These are phyloP conservation scores for Catharus minimus DNA, from an alignment of 2,113 vertebrate genomes.

Conservation along the genomic window DNA sequence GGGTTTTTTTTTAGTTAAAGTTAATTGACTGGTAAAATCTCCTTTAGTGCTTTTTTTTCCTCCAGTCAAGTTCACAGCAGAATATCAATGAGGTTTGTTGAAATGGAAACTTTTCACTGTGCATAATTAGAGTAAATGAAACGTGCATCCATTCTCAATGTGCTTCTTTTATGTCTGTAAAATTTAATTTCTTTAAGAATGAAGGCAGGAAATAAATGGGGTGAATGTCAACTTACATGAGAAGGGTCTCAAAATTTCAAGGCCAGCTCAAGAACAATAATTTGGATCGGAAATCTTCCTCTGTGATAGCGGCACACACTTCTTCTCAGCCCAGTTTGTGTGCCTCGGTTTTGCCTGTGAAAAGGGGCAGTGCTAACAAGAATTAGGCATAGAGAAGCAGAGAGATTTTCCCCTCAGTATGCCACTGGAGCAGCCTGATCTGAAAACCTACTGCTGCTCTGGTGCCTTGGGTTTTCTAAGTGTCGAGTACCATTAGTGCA, in stretches of 20 bases:
- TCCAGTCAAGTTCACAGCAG: slow-evolving; percentile 53
- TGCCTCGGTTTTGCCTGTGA: not conserved
- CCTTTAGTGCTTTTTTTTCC: not conserved
- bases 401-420: not conserved
- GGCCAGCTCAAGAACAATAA: not conserved
- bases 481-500: not conserved
- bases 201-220: not conserved
- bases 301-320: not conserved
- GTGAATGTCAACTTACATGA: not conserved
- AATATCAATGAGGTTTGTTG: slow-evolving; percentile 67
- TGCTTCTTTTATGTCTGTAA: slow-evolving; percentile 62
- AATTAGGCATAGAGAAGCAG: not conserved
- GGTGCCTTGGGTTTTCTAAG: not conserved
- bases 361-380: not conserved
- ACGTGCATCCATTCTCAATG: slow-evolving; percentile 62
- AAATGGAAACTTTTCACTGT: slow-evolving; percentile 71
- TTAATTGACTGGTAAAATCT: slow-evolving; percentile 46
- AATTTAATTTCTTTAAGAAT: slow-evolving; percentile 54
- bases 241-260: not conserved
- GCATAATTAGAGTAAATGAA: slow-evolving; percentile 73
- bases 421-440: not conserved
- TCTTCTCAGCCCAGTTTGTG: not conserved
- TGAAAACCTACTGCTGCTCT: not conserved
- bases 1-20: not conserved
- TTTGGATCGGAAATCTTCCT: not conserved